Evolutionary conservation across 2,797 vertebrate species (phyloP).

Genomic region (Hozukius guyotensis): DNA sequence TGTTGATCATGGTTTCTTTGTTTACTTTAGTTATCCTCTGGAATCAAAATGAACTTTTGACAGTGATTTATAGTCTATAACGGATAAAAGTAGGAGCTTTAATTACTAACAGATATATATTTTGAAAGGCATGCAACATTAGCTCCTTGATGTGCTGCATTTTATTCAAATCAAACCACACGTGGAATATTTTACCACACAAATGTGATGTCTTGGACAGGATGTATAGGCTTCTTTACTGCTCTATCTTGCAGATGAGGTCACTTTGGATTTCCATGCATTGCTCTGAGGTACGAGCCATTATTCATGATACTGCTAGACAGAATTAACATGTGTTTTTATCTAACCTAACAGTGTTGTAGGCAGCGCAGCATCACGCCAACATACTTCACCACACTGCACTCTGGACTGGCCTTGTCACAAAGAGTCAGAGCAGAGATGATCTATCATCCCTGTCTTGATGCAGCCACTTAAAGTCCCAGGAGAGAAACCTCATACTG

Average conservation of each 20-base stretch:
- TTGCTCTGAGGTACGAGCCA: not conserved
- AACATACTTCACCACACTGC: constrained; percentile 22
- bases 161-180: not conserved
- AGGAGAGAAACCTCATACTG: constrained; percentile 3
- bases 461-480: constrained; percentile 47
- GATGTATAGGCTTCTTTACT: not conserved
- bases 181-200: not conserved
- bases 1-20: not conserved
- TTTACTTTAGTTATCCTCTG: not conserved
- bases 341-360: constrained; percentile 14
- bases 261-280: constrained; percentile 29
- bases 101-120: not conserved
- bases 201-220: not conserved
- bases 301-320: constrained; percentile 22
- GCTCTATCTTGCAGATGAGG: constrained; percentile 21
- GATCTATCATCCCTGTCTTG: constrained; percentile 57
- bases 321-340: constrained; percentile 10
- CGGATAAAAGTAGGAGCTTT: not conserved
- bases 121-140: not conserved
- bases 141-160: not conserved
- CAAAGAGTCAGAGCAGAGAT: constrained; percentile 30
- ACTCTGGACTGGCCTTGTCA: constrained; percentile 51
- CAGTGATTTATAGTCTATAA: constrained; percentile 35
- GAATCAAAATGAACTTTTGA: not conserved
- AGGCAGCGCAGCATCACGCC: constrained; percentile 17